Base-by-base conservation (phyloP, 2,888 invertebrate species). In the Phalangium opilio region DNA sequence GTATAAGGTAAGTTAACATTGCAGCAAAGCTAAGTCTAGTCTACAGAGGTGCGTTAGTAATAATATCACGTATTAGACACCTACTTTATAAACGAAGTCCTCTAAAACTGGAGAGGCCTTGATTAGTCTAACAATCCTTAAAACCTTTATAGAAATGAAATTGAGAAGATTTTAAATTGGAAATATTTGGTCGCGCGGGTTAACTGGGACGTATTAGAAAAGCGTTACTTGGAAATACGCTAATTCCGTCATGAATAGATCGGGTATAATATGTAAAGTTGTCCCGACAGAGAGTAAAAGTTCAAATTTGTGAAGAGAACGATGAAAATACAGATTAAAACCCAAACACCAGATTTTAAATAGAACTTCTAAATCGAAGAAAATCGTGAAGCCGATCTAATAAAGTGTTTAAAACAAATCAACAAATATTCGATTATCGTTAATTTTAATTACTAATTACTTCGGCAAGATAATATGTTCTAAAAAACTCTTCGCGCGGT, bases 41-140 rank as follows among this genome's bases (percentile, higher is more conserved):
- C n/a, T n/a, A n/a, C 8, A 27, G 27, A 27, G n/a, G 27, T 27
- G 27, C 27, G 27, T 27, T 27, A 27, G 27, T 27, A 27, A 27
- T 7, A 27, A 27, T 27, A 8, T 27, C 27, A 7, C 27, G 8
- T n/a, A 2, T 17, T 87, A 87, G 33, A 43, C 17, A 41, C 21
- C 47, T 53, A 72, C 70, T 64, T 75, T 74, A 58, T 70, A 73
- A 35, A 73, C 71, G 67, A 99, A 99, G 57, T 96, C 98, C 68
- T 99, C 98, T 42, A 99, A 71, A 73, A 99, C 79, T 0, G 98
- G 98, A 0, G 96, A 98, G 0, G 96, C 96, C 70, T 98, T 98
- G 50, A 99, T 96, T 3, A 99, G 71, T 43, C 98, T 74, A 1
- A 93, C 87, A 41, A 98, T 81, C 21, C 98, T 75, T 43, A 98